These are phyloP conservation scores for Choristoneura fumiferana DNA, from an alignment of 1,140 invertebrate species.

Conservation along the genomic window DNA sequence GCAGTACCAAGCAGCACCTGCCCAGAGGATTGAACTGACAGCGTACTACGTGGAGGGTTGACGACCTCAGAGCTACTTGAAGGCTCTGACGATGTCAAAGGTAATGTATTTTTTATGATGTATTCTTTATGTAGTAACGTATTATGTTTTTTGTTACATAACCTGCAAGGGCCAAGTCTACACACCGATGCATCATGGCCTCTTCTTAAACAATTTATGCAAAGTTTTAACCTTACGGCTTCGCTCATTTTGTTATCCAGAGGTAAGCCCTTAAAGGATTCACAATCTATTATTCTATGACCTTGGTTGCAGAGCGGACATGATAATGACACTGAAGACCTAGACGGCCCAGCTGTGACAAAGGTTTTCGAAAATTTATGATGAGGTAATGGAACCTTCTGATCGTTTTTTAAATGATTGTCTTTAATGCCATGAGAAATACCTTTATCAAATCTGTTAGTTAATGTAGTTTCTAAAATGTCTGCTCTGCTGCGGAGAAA, in stretches of 20 bases:
- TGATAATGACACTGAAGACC: not conserved
- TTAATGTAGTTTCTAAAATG: not conserved
- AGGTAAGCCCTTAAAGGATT: not conserved
- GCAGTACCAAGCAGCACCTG: not conserved
- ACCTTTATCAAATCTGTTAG: not conserved
- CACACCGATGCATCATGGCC: conserved; percentile 1
- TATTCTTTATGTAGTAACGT: not conserved
- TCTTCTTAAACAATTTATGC: conserved; percentile 1
- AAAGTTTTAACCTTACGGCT: not conserved
- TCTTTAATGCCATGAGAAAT: no score
- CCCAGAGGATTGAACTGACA: not conserved
- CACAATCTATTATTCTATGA: not conserved
- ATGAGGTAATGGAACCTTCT: not conserved
- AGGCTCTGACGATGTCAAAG: no score
- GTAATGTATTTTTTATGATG: no score
- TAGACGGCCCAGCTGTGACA: not conserved
- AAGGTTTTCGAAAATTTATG: not conserved
- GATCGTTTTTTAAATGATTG: not conserved
- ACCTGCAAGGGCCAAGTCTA: not conserved
- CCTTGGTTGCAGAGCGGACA: conserved; percentile 1
- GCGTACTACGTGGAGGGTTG: not conserved
- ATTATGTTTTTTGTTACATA: conserved; percentile 15
- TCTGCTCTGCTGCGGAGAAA: conserved; percentile 3
- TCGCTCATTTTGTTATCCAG: not conserved
- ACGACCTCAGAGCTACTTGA: no score